A percentile compares a stretch with the other conserved stretches of the same genome.
Conservation (phyloP, 2,797 vertebrate genomes). For the Borostomias antarcticus region DNA sequence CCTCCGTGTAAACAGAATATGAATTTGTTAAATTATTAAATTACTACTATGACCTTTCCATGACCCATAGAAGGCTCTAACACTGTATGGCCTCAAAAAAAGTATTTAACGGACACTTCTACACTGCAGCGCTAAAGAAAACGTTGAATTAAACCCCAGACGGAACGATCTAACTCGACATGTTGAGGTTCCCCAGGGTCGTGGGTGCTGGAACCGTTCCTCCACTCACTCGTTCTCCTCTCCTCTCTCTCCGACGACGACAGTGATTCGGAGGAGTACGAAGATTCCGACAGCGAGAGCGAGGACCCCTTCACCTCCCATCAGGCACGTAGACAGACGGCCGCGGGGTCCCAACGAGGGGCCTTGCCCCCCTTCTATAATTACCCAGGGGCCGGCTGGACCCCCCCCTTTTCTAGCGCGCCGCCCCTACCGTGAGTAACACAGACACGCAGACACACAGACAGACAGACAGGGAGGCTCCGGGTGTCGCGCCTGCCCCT, state of each 20-base stretch:
- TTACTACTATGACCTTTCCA: background rate
- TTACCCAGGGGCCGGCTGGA: conserved; percentile 85
- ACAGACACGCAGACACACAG: conserved; percentile 78
- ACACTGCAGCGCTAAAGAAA: too few species aligned
- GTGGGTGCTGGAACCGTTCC: background rate
- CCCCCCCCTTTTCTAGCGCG: conserved; percentile 85
- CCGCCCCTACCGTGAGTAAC: conserved; percentile 87
- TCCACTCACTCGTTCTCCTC: conserved; percentile 28
- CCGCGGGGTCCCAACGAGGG: conserved; percentile 83
- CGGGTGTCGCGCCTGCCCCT: conserved; percentile 30
- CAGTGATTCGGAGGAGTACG: conserved; percentile 82
- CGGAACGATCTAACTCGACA: background rate
- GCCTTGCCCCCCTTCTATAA: conserved; percentile 85
- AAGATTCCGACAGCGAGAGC: conserved; percentile 85
- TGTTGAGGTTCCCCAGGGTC: background rate
- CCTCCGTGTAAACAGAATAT: background rate
- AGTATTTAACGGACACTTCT: background rate
- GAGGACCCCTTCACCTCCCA: conserved; percentile 86
- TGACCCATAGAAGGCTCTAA: background rate
- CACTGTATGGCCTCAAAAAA: background rate
- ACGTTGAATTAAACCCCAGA: background rate
- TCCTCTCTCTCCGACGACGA: conserved; percentile 32
- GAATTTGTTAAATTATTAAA: background rate
- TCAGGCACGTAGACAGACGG: conserved; percentile 86
- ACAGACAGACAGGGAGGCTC: conserved; percentile 72